phyloP scores from a whole-genome alignment of 2,888 invertebrate genomes.

The Hypsopygia costalis region DNA sequence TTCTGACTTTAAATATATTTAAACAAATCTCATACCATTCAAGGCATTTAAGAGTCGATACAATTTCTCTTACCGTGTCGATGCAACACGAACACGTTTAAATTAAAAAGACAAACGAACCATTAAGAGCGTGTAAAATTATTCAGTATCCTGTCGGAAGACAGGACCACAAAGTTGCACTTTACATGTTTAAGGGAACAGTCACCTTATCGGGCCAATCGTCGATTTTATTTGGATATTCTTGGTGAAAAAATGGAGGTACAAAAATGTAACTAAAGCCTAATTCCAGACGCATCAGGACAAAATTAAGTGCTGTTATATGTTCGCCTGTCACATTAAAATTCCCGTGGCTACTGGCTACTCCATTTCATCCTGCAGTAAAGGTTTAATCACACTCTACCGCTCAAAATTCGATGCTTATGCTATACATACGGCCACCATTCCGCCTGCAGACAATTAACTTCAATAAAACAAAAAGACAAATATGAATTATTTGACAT shows the following conservation, averaged over 20 bases:
- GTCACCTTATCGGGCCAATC: conserved; percentile 72
- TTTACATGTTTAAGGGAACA: conserved; percentile 77
- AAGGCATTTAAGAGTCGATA: conserved; percentile 22
- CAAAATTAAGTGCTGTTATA: conserved; percentile 79
- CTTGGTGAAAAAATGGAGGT: conserved; percentile 42
- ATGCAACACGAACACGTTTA: conserved; percentile 45
- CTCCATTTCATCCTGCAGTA: conserved; percentile 42
- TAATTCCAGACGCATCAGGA: conserved; percentile 71
- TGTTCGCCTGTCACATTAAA: conserved; percentile 75
- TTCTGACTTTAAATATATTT: too few relatives aligned
- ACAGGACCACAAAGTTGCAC: conserved; percentile 65
- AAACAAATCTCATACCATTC: too few relatives aligned
- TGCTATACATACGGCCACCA: too few relatives aligned
- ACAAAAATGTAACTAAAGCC: conserved; percentile 18
- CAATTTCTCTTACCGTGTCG: conserved; percentile 52
- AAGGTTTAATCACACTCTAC: not conserved
- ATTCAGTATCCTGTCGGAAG: conserved; percentile 72
- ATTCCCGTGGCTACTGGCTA: conserved; percentile 67
- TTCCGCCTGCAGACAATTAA: too few relatives aligned
- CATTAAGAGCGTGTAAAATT: conserved; percentile 77
- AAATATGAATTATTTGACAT: too few relatives aligned
- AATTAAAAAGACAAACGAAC: conserved; percentile 67
- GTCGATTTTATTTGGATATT: conserved; percentile 70
- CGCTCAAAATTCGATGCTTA: too few relatives aligned
- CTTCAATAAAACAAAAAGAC: too few relatives aligned